Base-by-base conservation (phyloP, 1,140 invertebrate species). In the Drosophila micromelanica region DNA sequence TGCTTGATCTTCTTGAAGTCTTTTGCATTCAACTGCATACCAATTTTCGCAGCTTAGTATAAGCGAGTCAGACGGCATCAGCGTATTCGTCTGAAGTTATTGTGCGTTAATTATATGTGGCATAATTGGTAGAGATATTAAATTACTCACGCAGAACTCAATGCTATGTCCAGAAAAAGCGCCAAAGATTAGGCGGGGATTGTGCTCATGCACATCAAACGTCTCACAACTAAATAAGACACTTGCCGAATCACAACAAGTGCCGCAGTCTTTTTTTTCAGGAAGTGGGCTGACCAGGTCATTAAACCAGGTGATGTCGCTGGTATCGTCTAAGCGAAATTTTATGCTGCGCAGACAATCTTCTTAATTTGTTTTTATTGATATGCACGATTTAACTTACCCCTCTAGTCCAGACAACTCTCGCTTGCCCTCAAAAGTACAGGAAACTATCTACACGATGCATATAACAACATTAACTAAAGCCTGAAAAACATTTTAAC, bases 201-300 rank as follows among this genome's bases (percentile, higher is more conserved):
- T 92, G 13, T 69, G 75, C 49, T 92, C 91, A 73, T 92, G 92
- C 9, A 94, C 91, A 91, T 95, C 95, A 90, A 94, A 95, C 45
- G 94, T 95, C 85, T 95, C 94, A 92, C 95, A 95, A 73, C 93
- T 93, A 80, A 95, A 95, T 69, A 95, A 91, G 2, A 95, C 94
- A 73, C 78, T 91, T 38, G 91, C 91, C 51, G 90, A 90, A 32
- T 91, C 90, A 65, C 82, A 90, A 56, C 75, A 89, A 51, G 68
- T 77, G 60, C 75, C 75, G 45, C 87, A 86, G 73, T 87, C 81
- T 69, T 94, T 93, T 23, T 91, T 85, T 86, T 94, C 93, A 37
- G 94, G 93, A 67, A 94, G 56, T 6, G 90, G 90, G 43, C 81
- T 90, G 54, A 90, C 82, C 61, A 91, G 71, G 73, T 92, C 91